Evolutionary conservation across 2,888 invertebrate genomes (phyloP), one percentile per base, ranked within the genome.

Genomic region (Chorisops tibialis): DNA sequence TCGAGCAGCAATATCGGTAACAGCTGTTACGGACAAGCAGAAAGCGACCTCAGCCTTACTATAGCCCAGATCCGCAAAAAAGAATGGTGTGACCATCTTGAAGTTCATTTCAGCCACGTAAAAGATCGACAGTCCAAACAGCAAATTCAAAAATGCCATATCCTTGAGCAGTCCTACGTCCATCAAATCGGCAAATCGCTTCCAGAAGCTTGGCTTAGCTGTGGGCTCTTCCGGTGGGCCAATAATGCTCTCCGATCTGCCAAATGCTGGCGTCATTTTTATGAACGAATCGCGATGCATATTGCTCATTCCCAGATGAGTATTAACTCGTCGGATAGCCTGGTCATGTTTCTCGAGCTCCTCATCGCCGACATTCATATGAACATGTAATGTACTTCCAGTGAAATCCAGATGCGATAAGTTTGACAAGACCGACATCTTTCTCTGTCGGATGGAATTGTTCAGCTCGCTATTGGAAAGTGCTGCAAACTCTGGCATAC

Each of bases 31-130:
- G 6, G 88, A 89, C 49, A 89, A 79, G 71, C 88, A 89, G 70
- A 85, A 84, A 51, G 90, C 89, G 19, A 87, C 84, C 68, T 89
- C 87, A 1, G 82, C 77, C 75, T 84, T 85, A 63, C 82, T 80
- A 71, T 85, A 85, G 1, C 84, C 85, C 70, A 86, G 74, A 71
- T 81, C 81, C 49, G 81, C 80, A 67, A 87, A 85, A 73, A 87
- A 87, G 75, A 87, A 87, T 12, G 86, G 86, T 43, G 85, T 86
- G 48, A 86, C 82, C 86, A 86, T 85, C 75, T 88, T 86, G 75
- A 88, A 88, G 71, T 88, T 88, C 74, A 87, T 82, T 73, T 88
- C 88, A 50, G 88, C 88, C 59, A 87, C 86, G 79, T 87, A 88
- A 77, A 87, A 87, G 41, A 88, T 81, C 38, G 88, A 87, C 58